These are phyloP conservation scores for Drosophila nasuta DNA, from an alignment of 1,140 invertebrate species.

Conservation along the genomic window DNA sequence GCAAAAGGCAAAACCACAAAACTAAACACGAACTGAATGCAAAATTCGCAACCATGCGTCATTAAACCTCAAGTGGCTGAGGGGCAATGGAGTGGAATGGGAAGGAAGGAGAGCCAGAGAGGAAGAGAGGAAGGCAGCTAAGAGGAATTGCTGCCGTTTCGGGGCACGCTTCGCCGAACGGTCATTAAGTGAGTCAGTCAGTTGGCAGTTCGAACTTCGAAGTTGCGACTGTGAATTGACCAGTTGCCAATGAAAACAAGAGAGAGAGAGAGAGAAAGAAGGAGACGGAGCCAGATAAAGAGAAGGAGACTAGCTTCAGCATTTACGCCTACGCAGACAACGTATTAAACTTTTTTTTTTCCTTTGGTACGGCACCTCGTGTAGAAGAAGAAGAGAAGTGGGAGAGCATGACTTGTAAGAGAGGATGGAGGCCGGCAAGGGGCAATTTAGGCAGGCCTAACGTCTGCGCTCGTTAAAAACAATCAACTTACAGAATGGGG, in stretches of 20 bases:
- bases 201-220: constrained; percentile 15
- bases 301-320: constrained; percentile 9
- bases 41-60: constrained; percentile 61
- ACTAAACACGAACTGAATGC: constrained; percentile 66
- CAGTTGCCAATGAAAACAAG: constrained; percentile 17
- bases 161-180: constrained; percentile 55
- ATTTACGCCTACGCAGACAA: constrained; percentile 55
- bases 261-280: neutral
- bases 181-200: constrained; percentile 62
- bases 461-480: constrained; percentile 57
- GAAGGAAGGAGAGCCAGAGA: neutral
- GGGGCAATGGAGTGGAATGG: neutral
- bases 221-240: constrained; percentile 34
- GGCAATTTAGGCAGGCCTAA: constrained; percentile 22
- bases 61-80: constrained; percentile 36
- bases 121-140: neutral
- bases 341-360: constrained; percentile 25
- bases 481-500: constrained; percentile 25
- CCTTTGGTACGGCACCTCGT: constrained; percentile 15
- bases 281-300: neutral
- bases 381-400: neutral
- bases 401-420: neutral
- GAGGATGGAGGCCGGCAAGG: neutral
- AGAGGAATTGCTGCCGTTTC: constrained; percentile 45
- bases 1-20: constrained; percentile 50